Conservation (phyloP, 2,888 invertebrate genomes). For the Tachina lurida region DNA sequence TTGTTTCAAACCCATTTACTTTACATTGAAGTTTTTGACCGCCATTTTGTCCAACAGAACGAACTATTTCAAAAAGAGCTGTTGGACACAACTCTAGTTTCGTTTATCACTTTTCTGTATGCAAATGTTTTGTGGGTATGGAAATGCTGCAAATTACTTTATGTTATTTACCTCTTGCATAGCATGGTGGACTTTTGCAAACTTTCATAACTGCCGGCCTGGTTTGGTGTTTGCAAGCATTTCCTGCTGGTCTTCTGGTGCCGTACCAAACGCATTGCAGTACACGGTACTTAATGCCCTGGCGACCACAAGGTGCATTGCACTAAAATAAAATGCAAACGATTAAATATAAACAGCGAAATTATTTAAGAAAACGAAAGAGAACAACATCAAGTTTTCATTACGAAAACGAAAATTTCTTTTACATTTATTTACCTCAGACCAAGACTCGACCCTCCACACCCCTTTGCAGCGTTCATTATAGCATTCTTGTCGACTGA, state of each 20-base stretch:
- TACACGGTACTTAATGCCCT: conserved; percentile 93
- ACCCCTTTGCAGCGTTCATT: conserved; percentile 93
- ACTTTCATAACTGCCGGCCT: conserved; percentile 90
- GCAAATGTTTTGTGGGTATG: not conserved
- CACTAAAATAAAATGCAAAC: conserved; percentile 85
- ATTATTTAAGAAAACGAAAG: conserved; percentile 47
- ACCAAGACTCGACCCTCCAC: conserved; percentile 97
- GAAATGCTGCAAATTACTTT: not conserved
- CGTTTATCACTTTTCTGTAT: not conserved
- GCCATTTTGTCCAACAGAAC: no score
- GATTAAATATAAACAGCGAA: not conserved
- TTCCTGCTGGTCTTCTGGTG: conserved; percentile 91
- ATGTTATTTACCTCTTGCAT: conserved; percentile 83
- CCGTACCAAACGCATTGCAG: conserved; percentile 97
- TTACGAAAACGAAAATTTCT: not conserved
- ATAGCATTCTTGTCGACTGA: conserved; percentile 90
- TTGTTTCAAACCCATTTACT: no score
- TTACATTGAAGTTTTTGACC: no score
- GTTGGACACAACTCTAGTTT: no score
- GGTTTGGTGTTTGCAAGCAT: conserved; percentile 90
- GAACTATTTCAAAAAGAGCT: no score
- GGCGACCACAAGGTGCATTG: conserved; percentile 90
- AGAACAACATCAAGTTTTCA: conserved; percentile 5
- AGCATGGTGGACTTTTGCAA: conserved; percentile 89
- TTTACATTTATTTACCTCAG: conserved; percentile 87